A percentile compares a stretch with the other conserved stretches of the same genome.
phyloP scores from a whole-genome alignment of 2,888 invertebrate species.

The Troilus luridus region DNA sequence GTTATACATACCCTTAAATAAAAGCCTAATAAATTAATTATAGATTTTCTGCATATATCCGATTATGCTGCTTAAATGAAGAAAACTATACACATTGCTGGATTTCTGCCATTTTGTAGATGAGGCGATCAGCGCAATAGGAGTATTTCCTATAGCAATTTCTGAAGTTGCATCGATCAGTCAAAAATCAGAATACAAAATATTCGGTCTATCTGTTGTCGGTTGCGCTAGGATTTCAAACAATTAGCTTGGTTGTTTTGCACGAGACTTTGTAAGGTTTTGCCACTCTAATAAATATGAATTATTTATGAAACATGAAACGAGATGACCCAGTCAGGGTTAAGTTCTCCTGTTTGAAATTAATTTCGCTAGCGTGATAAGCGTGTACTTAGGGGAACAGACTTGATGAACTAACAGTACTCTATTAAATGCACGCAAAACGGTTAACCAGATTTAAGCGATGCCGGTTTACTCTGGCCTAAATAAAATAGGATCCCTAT shows the following conservation, averaged over 20 bases:
- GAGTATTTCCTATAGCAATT: too few relatives aligned
- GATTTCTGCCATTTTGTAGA: too few relatives aligned
- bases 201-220: background rate
- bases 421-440: conserved; percentile 32
- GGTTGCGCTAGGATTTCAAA: background rate
- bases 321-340: conserved; percentile 19
- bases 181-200: background rate
- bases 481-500: conserved; percentile 7
- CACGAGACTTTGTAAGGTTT: background rate
- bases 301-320: conserved; percentile 26
- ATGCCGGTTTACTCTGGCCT: background rate
- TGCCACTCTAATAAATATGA: conserved; percentile 2
- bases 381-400: conserved; percentile 12
- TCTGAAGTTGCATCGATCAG: too few relatives aligned
- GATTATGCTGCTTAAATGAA: too few relatives aligned
- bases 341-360: conserved; percentile 16
- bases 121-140: too few relatives aligned
- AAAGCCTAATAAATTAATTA: too few relatives aligned
- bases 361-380: conserved; percentile 34
- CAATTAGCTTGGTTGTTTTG: background rate
- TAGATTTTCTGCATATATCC: too few relatives aligned
- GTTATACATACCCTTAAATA: too few relatives aligned
- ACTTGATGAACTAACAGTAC: conserved; percentile 17
- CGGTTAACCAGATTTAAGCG: conserved; percentile 33
- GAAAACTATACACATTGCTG: too few relatives aligned